These are phyloP conservation scores for Acanthosepion lycidas DNA, from an alignment of 2,888 invertebrate genomes.

Conservation along the genomic window DNA sequence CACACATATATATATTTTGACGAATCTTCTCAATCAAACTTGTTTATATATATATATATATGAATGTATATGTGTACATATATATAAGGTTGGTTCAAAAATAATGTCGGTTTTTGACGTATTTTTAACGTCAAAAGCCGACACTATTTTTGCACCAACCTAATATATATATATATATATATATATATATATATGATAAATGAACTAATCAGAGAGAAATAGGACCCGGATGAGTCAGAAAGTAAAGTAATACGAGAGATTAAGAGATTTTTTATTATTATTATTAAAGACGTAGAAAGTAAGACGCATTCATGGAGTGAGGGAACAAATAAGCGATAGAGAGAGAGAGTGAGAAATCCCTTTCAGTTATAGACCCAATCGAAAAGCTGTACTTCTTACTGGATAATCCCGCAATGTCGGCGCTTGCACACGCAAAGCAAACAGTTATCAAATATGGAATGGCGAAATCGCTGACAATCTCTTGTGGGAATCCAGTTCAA, in stretches of 20 bases:
- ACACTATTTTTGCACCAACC: too few species aligned
- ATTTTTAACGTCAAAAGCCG: too few species aligned
- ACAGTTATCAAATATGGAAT: constrained; percentile 5
- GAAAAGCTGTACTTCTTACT: neutral
- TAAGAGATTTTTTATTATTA: too few species aligned
- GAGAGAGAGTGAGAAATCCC: neutral
- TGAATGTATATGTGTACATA: too few species aligned
- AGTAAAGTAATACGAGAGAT: too few species aligned
- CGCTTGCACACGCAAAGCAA: neutral
- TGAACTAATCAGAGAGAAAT: too few species aligned
- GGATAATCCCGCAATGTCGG: neutral
- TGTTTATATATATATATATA: too few species aligned
- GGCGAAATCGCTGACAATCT: neutral
- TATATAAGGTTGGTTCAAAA: too few species aligned
- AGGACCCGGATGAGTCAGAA: too few species aligned
- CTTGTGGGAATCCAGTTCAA: neutral
- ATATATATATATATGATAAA: neutral
- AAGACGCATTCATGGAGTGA: neutral
- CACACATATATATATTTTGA: too few species aligned
- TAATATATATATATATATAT: neutral
- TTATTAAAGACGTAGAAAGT: neutral
- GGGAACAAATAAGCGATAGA: neutral
- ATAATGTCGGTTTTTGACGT: too few species aligned
- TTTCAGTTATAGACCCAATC: neutral
- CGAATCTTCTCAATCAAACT: too few species aligned